Percentiles rank a stretch among this genome's conserved stretches.
Conservation (phyloP, 1,140 invertebrate genomes). For the Mycetomoellerius zeteki region DNA sequence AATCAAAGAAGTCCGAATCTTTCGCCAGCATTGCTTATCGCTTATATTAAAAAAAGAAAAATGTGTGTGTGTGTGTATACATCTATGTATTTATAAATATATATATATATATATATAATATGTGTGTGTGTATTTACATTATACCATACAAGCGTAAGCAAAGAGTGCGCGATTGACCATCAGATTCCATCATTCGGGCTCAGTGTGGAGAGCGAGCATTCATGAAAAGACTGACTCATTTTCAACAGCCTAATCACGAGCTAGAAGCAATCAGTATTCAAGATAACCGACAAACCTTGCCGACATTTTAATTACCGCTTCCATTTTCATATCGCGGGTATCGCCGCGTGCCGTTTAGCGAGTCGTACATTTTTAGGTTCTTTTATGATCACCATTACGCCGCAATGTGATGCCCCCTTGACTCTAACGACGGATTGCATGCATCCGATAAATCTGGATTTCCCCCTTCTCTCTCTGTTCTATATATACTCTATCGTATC, state of each 20-base stretch:
- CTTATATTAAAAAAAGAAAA: not conserved
- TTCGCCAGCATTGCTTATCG: slow-evolving; percentile 5
- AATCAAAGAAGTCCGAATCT: not conserved
- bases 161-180: not conserved
- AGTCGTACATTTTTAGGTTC: slow-evolving; percentile 57
- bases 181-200: not conserved
- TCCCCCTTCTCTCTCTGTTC: not conserved
- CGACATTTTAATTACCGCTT: slow-evolving; percentile 69
- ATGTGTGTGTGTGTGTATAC: not conserved
- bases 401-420: slow-evolving; percentile 35
- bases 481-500: not conserved
- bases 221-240: slow-evolving; percentile 16
- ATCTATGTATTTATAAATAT: no score
- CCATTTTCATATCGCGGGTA: slow-evolving; percentile 68
- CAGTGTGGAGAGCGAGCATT: not conserved
- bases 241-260: slow-evolving; percentile 46
- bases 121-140: not conserved
- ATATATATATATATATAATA: no score
- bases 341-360: slow-evolving; percentile 56
- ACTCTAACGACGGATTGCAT: not conserved
- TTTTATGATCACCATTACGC: slow-evolving; percentile 56
- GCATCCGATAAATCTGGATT: slow-evolving; percentile 45
- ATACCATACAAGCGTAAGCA: not conserved
- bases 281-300: slow-evolving; percentile 56
- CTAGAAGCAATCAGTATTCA: slow-evolving; percentile 47